phyloP scores from a whole-genome alignment of 2,113 vertebrate species.

The Passer montanus region DNA sequence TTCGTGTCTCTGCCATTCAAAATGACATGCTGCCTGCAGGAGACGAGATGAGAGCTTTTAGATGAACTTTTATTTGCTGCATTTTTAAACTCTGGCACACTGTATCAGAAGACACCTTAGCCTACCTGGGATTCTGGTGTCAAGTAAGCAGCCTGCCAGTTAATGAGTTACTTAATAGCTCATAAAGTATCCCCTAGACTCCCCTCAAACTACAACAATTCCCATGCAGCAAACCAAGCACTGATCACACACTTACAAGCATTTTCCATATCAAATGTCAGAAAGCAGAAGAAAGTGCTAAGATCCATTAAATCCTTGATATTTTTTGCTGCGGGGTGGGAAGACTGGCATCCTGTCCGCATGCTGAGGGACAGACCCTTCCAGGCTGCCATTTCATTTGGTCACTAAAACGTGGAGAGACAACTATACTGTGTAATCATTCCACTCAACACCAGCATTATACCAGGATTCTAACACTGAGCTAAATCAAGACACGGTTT shows the following conservation, averaged over 20 bases:
- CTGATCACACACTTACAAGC: neutral
- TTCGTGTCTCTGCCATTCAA: neutral
- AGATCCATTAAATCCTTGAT: neutral
- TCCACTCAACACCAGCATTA: neutral
- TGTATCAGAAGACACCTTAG: neutral
- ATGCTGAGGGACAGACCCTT: neutral
- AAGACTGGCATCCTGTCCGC: neutral
- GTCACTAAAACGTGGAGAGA: neutral
- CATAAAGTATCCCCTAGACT: neutral
- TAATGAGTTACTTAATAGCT: slow-evolving; percentile 55
- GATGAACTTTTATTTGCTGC: neutral
- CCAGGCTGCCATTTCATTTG: neutral
- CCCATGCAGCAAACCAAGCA: neutral
- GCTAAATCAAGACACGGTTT: neutral
- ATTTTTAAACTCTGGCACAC: slow-evolving; percentile 1
- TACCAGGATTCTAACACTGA: neutral
- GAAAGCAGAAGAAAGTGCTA: neutral
- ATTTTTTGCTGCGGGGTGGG: neutral
- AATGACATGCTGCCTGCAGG: neutral
- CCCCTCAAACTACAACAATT: slow-evolving; percentile 5
- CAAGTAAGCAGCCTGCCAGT: neutral
- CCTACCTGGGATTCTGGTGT: neutral
- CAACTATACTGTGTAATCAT: neutral
- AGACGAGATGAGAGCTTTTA: neutral
- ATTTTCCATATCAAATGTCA: neutral